phyloP scores from a whole-genome alignment of 2,113 vertebrate genomes.

The Fukomys damarensis region DNA sequence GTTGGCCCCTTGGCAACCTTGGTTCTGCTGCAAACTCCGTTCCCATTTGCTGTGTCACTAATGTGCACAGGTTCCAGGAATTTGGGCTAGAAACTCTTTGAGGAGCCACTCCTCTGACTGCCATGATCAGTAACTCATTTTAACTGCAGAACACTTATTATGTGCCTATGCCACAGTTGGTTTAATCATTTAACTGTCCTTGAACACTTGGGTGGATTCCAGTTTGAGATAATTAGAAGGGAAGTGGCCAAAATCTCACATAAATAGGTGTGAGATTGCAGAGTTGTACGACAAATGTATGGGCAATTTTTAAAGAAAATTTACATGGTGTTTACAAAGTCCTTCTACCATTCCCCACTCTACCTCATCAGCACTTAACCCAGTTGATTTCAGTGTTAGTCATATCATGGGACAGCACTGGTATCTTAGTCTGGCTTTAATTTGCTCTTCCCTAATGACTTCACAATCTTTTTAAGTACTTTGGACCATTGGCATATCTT shows the following conservation, averaged over 20 bases:
- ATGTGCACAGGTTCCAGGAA: not conserved
- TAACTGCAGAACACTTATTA: accelerated
- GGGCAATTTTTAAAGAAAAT: not conserved
- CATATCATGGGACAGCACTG: accelerated
- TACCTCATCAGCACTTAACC: not conserved
- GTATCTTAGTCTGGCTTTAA: not conserved
- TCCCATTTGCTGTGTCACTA: not conserved
- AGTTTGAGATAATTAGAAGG: not conserved
- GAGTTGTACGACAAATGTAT: not conserved
- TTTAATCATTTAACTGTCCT: not conserved
- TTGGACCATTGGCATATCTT: not conserved
- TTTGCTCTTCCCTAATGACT: not conserved
- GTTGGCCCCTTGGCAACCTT: not conserved
- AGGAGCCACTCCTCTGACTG: no score
- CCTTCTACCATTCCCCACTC: accelerated
- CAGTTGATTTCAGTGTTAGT: accelerated
- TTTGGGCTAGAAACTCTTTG: not conserved
- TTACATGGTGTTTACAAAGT: accelerated
- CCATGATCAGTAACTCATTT: not conserved
- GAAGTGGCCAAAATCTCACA: not conserved
- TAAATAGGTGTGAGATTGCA: not conserved
- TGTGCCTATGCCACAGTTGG: not conserved
- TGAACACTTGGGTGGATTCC: not conserved
- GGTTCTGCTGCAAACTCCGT: not conserved
- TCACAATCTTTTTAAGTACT: accelerated